Evolutionary conservation across 2,113 vertebrate genomes (phyloP).

Genomic region (Talpa occidentalis): DNA sequence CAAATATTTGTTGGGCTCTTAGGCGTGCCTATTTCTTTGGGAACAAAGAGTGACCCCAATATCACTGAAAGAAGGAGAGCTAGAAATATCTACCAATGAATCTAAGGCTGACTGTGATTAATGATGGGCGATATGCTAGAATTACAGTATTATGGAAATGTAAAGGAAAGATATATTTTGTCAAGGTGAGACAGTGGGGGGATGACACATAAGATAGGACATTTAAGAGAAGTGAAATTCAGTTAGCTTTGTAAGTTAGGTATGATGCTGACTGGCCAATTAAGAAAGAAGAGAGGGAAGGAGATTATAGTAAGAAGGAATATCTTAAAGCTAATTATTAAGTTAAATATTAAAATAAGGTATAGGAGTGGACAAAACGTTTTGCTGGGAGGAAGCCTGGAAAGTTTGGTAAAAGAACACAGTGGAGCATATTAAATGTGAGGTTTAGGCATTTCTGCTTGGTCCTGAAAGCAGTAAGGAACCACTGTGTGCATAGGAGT

Average conservation of each 20-base stretch:
- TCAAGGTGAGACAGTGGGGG: not conserved
- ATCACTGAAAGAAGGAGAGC: conserved; percentile 1
- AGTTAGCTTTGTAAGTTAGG: not conserved
- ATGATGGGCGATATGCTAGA: not conserved
- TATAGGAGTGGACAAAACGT: not conserved
- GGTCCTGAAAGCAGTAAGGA: not conserved
- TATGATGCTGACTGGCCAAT: not conserved
- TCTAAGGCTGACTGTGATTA: not conserved
- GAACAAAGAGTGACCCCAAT: not conserved
- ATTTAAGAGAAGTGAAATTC: not conserved
- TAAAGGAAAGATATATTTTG: not conserved
- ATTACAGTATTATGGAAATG: not conserved
- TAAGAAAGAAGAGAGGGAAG: not conserved
- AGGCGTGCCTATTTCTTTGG: not conserved
- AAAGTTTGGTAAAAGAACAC: not conserved
- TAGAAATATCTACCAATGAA: not conserved
- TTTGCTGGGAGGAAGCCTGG: not conserved
- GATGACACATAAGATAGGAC: not conserved
- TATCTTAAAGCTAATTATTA: not conserved
- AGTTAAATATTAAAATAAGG: not conserved
- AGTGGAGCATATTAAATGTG: not conserved
- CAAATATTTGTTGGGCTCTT: not conserved
- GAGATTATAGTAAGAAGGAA: not conserved
- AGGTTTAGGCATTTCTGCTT: not conserved
- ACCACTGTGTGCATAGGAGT: not conserved